Base-by-base conservation (phyloP, 1,140 invertebrate genomes). In the Brachionus paranguensis region DNA sequence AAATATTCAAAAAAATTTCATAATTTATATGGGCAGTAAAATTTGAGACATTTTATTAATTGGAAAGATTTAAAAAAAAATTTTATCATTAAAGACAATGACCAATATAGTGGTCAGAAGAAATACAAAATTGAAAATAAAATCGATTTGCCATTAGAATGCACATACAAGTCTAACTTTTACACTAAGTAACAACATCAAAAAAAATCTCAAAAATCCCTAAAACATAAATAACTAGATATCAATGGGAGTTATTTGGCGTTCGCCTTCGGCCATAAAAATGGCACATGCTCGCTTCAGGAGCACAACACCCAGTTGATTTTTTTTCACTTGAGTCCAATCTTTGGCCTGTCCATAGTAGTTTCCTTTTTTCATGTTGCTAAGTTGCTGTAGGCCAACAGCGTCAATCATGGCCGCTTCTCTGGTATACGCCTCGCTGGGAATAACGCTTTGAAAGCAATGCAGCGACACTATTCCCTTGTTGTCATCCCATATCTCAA, bases 331-430 rank as follows among this genome's bases (percentile, higher is more conserved):
- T 43, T 89, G 87, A 2, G 90, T 90, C 95, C 94, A 97, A 0
- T 92, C 92, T n/a, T 92, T 90, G 0, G 92, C 90, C 0, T 92
- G 89, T 0, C 95, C 95, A 87, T 96, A 96, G 87, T 94, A 95
- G 83, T 95, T 93, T 0, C 96, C 96, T 53, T 88, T 87, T 87
- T 94, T 94, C 14, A 92, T 88, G 90, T 98, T 98, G 29, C 92
- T 94, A 78, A 98, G 89, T 86, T 93, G 93, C 2, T 91, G 86
- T 11, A 94, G 85, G 86, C 94, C 93, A 43, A 98, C 87, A 0
- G 95, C 93, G 86, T 95, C 94, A 20, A 98, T 96, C 91, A 99
- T 98, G 24, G 93, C 92, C 1, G 95, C 95, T 89, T 99, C 96
- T 84, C 96, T 91, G 0, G 95, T 96, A 86, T 94, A 95, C 2